Percentiles rank a stretch among this genome's conserved stretches.
These are phyloP conservation scores for Numenius arquata DNA, from an alignment of 2,113 vertebrate genomes.

Conservation along the genomic window DNA sequence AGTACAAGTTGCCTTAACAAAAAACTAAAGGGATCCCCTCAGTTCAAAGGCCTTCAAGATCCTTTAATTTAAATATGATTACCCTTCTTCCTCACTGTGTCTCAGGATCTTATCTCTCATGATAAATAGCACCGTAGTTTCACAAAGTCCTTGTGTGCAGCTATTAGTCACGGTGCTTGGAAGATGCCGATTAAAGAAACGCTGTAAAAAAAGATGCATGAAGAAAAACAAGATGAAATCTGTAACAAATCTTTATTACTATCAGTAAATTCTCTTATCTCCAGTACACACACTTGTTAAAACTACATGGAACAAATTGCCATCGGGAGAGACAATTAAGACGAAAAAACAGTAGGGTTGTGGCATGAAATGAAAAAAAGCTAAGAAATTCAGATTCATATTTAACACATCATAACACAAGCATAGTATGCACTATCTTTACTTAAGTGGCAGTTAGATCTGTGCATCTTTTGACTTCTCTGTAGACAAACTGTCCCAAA, in stretches of 20 bases:
- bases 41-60: neutral
- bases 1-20: neutral
- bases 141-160: neutral
- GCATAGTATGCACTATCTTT: neutral
- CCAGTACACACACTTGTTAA: neutral
- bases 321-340: neutral
- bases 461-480: neutral
- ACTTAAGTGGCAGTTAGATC: neutral
- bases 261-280: neutral
- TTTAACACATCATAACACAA: neutral
- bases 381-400: neutral
- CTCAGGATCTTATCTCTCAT: neutral
- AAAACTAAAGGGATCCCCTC: neutral
- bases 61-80: neutral
- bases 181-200: neutral
- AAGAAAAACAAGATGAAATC: neutral
- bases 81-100: neutral
- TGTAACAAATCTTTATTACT: neutral
- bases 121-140: neutral
- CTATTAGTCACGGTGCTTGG: neutral
- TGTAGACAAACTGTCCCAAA: neutral
- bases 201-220: neutral
- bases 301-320: neutral
- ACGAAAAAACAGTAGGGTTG: neutral
- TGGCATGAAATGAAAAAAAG: neutral